Base-by-base conservation (phyloP, 2,888 invertebrate genomes). In the Glaucopsyche alexis region DNA sequence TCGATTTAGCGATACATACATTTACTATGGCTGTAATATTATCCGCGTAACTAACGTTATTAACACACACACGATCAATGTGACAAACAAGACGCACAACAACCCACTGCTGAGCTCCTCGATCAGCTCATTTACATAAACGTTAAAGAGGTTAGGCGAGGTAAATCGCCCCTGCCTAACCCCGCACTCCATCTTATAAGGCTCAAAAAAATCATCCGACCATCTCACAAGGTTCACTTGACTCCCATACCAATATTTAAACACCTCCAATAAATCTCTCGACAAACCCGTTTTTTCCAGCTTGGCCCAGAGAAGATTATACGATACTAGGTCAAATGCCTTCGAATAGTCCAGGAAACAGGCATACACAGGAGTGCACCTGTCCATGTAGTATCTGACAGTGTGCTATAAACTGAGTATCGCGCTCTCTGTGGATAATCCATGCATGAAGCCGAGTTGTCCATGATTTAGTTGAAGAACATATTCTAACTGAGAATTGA, bases 31-130 rank as follows among this genome's bases (percentile, higher is more conserved):
- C n/a, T n/a, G n/a, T n/a, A n/a, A 80, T 79, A 60, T 78, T 78
- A 45, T 77, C 76, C 29, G 77, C 76, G 60, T 79, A 77, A 29
- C 78, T 76, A 8, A 78, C 40, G 42, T 76, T 76, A 50, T 78
- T 77, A 7, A 78, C 50, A 45, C 71, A 73, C 1, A 71, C 60
- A 8, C 52, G 73, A 52, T 75, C 76, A 45, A 78, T 71, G 50
- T 74, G 75, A 65, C 79, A 80, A 3, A 78, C 78, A 42, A 78
- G 74, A 38, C 65, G 55, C 11, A 60, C n/a, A n/a, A n/a, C n/a
- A n/a, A n/a, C n/a, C n/a, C 65, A 65, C 75, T 74, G 69, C 77
- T 78, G 72, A 79, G 78, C 71, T 70, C 76, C 14, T 19, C 76
- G 29, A 79, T 75, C 69, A 79, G 74, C 13, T 66, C 74, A 29